Evolutionary conservation across 2,113 vertebrate genomes (phyloP), one percentile per base, ranked within the genome.

Genomic region (Pedionomus torquatus): DNA sequence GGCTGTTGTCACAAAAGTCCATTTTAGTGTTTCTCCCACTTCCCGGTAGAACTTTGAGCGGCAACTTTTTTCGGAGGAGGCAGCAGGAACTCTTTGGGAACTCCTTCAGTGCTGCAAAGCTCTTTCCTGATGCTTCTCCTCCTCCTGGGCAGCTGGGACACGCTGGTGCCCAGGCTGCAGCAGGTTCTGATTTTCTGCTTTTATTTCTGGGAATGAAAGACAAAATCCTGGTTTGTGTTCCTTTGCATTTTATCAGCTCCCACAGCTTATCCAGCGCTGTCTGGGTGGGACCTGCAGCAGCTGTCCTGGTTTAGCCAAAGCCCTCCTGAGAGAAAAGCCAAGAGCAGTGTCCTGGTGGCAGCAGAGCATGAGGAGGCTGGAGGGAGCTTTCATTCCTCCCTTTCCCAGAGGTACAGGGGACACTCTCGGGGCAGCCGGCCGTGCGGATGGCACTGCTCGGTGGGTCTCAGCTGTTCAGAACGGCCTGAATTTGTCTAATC

Each of bases 101-200:
- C 28, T 39, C 15, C 24, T 21, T 24, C 44, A 64, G 33, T 1
- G 2, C 6, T 44, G 31, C 31, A 54, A 19, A 37, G 4, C 43
- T 77, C 4, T 25, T 66, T 83, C 44, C 18, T 2, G 3, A 3
- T 17, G 15, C 18, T 12, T 2, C 21, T 61, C 13, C 17, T 26
- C 16, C 41, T 65, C 14, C 18, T 26, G 33, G 43, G 58, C 51
- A 76, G 39, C 58, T 1, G 1, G 52, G 46, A 49, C 0, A 1
- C 0, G 4, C 41, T 43, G 35, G 15, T 0, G 1, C 13, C 10
- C 28, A 0, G 33, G 6, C 19, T 8, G 26, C 23, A 51, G 16
- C 10, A 10, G 41, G n/a, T 35, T 41, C 57, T 61, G 75, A 25
- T n/a, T 49, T 51, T 25, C 52, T 57, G 69, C 43, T 84, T 52